Base-by-base conservation (phyloP, 35 echinoderm and acorn worm genomes). In the Anneissia japonica region DNA sequence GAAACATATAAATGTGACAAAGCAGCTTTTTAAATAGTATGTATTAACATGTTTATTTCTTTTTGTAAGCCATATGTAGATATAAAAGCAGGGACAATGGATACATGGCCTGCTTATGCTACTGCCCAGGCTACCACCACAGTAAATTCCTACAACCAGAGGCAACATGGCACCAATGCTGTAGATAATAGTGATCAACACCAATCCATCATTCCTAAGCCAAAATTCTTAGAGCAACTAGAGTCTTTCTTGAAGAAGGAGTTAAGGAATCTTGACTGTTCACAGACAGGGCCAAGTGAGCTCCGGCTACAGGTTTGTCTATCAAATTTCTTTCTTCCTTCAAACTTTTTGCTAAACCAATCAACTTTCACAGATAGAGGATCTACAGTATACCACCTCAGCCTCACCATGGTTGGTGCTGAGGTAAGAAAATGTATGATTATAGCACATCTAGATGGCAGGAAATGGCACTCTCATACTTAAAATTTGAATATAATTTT, bases 31-130 rank as follows among this genome's bases (percentile, higher is more conserved):
- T n/a, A n/a, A n/a, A n/a, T n/a, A n/a, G n/a, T n/a, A n/a, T n/a
- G n/a, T n/a, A n/a, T n/a, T n/a, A n/a, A n/a, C n/a, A n/a, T n/a
- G n/a, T n/a, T 82, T 51, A 84, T 11, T 38, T 81, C 43, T 91
- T 16, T 86, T 1, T 79, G 11, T 46, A 39, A 97, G 95, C 91
- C 94, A 34, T 97, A 90, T 86, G 83, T 97, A 31, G 95, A 97
- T 84, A 97, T 91, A 35, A 93, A 93, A 75, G 84, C 95, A 37
- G 95, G 95, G 31, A 80, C 31, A 30, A 45, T 97, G 26, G 95
- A 97, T 46, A 91, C 95, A 36, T 97, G 95, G 95, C 95, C 95
- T 33, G 95, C 95, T 46, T 88, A 97, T 87, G 91, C 91, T 17
- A 93, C 95, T 51, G 85, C 91, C 39, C 95, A 93, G 30, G 95